Evolutionary conservation across 2,113 vertebrate genomes (phyloP), one percentile per base, ranked within the genome.

Genomic region (Potamarius usumacintae): DNA sequence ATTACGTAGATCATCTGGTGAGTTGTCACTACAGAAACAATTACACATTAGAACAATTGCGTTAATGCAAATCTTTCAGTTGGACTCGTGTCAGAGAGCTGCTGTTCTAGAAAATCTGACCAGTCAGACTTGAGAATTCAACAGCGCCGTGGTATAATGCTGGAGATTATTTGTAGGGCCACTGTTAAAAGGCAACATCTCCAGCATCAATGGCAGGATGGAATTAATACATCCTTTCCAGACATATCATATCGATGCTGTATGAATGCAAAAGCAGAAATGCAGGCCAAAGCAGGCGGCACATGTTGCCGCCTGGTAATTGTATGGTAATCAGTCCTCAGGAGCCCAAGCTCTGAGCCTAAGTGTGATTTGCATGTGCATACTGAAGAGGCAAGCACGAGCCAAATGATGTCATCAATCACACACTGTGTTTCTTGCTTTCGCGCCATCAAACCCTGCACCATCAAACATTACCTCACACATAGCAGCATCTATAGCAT

Each of bases 321-420:
- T 83, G 88, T 86, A 86, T 86, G 85, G 34, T 69, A 86, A 89
- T 83, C 78, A 83, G 79, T 80, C 58, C 84, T 83, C 53, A 69
- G 84, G 79, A 85, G 69, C 62, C 60, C 65, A 67, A 55, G 72
- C 71, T 83, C 71, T 20, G 67, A 82, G 67, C 71, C 84, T 30
- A 58, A 62, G 50, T 80, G 42, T 52, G 88, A 86, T 83, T 86
- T 86, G 88, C 85, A 86, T 89, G 82, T 84, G 85, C 88, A 86
- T 86, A 78, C 77, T 83, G 79, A 86, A 77, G 84, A 89, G 84
- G 79, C 71, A 27, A 52, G 58, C 20, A 17, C 55, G 53, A 71
- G 85, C 84, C 84, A 86, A 86, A 89, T 88, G 87, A 85, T 88
- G 78, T 85, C 88, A 89, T 89, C 88, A 84, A 86, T 86, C 84